Evolutionary conservation across 1,140 invertebrate species (phyloP), one percentile per base, ranked within the genome.

Genomic region (Radopholus similis): DNA sequence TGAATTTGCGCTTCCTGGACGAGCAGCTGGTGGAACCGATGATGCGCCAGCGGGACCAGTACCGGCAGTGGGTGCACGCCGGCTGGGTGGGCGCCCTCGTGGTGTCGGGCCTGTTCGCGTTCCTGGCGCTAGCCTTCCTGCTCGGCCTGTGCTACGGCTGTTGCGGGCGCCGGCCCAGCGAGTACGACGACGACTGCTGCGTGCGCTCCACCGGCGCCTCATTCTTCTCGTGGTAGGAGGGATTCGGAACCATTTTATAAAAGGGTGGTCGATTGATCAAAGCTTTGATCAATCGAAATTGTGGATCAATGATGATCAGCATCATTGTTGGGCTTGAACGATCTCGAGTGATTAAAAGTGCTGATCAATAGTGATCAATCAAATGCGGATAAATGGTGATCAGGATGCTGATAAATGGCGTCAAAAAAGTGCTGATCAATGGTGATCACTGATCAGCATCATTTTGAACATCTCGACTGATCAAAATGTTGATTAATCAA

Each of bases 151-250:
- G 81, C 51, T 81, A 81, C 58, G 78, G 78, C 54, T 79, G 77
- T 59, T 81, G 78, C 64, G 78, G 78, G 49, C 55, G 76, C 23
- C 70, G 74, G 56, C 72, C 80, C 15, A 76, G 68, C 26, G 79
- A 76, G 42, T 82, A 81, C 67, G 74, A 80, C 40, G 78, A 81
- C 64, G 80, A 81, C 47, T 81, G 78, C 49, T 81, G 78, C 69
- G 78, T 82, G 1, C 62, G 78, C 51, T 67, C 72, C 21, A 81
- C 78, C 11, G 78, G 78, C 21, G 56, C 71, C 11, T 71, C 73
- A 23, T 82, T 81, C 32, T 81, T 68, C 57, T 72, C 64, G 37
- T 80, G 78, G 77, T 79, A n/a, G 59, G 67, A 67, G 21, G 2
- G n/a, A 11, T 26, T 69, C 28, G 8, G 32, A 11, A 40, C 34